Evolutionary conservation across 1,140 invertebrate species (phyloP), one percentile per base, ranked within the genome.

Genomic region (Cydia splendana): DNA sequence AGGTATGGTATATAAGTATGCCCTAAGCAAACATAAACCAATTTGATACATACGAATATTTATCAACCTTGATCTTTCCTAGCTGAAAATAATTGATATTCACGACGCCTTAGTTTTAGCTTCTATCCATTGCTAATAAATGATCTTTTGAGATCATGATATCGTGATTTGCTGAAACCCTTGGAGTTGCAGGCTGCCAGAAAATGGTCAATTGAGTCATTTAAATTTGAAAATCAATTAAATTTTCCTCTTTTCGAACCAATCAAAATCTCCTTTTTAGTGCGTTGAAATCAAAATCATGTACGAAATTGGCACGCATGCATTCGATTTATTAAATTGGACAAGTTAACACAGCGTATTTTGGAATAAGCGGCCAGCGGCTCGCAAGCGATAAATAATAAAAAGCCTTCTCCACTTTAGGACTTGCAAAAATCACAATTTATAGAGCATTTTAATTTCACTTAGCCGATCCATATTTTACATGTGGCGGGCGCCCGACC

Each of bases 391-490:
- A 92, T 93, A 93, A 93, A 93, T 93, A 89, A 93, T 92, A 93
- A 91, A 92, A 90, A 91, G 89, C 90, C 88, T 91, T 91, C 88
- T 92, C 91, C 89, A 92, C 90, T 93, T 93, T 91, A 93, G 90
- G 90, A 91, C 90, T 93, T 92, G 90, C 90, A 92, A 93, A 93
- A 93, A 92, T 93, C 90, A 91, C 90, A 92, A 93, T 93, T 93
- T 93, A 93, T 93, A 92, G 91, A 91, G 87, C 90, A 90, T 92
- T 92, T 93, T 93, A 93, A 93, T 93, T 93, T 93, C 90, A 92
- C 90, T 93, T 93, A 93, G 90, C 88, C 90, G 90, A 91, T 92
- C 88, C 91, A 93, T 93, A 93, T 93, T 93, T 93, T 93, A 93
- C 91, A 92, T 93, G 90, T 93, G 91, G 91, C 85, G 86, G 86